Evolutionary conservation across 1,140 invertebrate genomes (phyloP).

Genomic region (Drosophila tsacasi): DNA sequence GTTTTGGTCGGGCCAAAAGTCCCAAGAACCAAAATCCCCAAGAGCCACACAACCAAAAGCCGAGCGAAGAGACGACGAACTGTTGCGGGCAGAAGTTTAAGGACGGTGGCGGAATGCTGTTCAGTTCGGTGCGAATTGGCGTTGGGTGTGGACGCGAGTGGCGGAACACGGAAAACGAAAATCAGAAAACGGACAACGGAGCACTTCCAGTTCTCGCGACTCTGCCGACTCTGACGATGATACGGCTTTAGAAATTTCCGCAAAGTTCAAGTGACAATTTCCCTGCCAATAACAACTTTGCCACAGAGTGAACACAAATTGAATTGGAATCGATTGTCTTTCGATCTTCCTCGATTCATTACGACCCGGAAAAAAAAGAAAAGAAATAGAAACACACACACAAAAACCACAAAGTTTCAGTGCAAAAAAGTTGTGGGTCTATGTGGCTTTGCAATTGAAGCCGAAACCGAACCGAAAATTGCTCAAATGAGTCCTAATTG

Average conservation of each 20-base stretch:
- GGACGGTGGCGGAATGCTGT: constrained; percentile 54
- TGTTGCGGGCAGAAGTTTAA: constrained; percentile 64
- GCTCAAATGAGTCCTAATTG: constrained; percentile 15
- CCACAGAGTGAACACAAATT: constrained; percentile 38
- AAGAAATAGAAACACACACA: not conserved
- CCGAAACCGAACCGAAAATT: constrained; percentile 24
- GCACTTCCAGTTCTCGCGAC: constrained; percentile 23
- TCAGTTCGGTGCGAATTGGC: constrained; percentile 54
- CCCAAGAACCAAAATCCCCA: constrained; percentile 2
- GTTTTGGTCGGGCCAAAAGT: constrained; percentile 16
- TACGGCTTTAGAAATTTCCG: constrained; percentile 44
- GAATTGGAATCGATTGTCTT: constrained; percentile 37
- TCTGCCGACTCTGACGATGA: constrained; percentile 16
- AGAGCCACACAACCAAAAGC: constrained; percentile 3
- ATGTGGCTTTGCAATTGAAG: constrained; percentile 6
- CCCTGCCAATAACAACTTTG: constrained; percentile 30
- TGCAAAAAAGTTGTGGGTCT: constrained; percentile 27
- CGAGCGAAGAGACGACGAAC: constrained; percentile 18
- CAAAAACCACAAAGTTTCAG: constrained; percentile 24
- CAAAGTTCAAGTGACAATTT: constrained; percentile 61
- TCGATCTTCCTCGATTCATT: constrained; percentile 41
- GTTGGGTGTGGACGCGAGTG: constrained; percentile 56
- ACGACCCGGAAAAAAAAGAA: not conserved
- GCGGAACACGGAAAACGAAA: constrained; percentile 15
- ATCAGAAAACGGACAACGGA: constrained; percentile 5